Conservation (phyloP, 2,888 invertebrate species). For the Campopleginae sp. region DNA sequence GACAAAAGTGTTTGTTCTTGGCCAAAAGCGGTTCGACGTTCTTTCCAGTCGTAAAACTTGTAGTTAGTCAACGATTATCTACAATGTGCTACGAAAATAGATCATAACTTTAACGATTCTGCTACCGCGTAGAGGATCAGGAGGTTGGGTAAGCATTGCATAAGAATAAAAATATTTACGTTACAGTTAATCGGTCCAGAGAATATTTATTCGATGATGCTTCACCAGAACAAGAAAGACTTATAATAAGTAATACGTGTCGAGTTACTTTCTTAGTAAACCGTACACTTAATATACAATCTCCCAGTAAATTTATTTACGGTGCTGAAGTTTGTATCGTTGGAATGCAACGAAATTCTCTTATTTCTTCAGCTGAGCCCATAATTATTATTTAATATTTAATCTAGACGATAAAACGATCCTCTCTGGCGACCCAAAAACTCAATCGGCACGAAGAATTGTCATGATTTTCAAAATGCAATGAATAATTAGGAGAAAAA, state of each 20-base stretch:
- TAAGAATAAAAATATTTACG: slow-evolving; percentile 26
- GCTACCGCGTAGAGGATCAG: not conserved
- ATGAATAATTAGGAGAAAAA: too few relatives aligned
- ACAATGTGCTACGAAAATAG: slow-evolving; percentile 17
- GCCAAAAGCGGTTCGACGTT: slow-evolving; percentile 20
- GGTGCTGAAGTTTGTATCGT: too few relatives aligned
- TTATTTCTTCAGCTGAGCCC: too few relatives aligned
- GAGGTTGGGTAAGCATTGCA: slow-evolving; percentile 27
- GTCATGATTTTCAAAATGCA: too few relatives aligned
- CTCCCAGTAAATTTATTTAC: not conserved
- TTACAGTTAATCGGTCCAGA: slow-evolving; percentile 4
- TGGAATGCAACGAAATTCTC: too few relatives aligned
- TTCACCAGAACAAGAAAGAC: slow-evolving; percentile 18
- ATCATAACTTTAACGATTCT: slow-evolving; percentile 36
- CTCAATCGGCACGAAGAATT: too few relatives aligned
- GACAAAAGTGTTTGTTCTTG: slow-evolving; percentile 23
- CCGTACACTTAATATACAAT: not conserved
- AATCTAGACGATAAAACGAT: too few relatives aligned
- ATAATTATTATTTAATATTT: too few relatives aligned
- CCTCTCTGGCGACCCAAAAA: too few relatives aligned
- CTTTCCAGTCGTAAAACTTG: slow-evolving; percentile 26
- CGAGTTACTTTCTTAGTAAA: slow-evolving; percentile 19
- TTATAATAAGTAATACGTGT: slow-evolving; percentile 18
- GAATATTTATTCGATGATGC: slow-evolving; percentile 3
- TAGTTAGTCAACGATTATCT: slow-evolving; percentile 27